Percentiles rank a stretch among this genome's conserved stretches.
phyloP scores from a whole-genome alignment of 2,797 vertebrate species.

The Macropus fuliginosus region DNA sequence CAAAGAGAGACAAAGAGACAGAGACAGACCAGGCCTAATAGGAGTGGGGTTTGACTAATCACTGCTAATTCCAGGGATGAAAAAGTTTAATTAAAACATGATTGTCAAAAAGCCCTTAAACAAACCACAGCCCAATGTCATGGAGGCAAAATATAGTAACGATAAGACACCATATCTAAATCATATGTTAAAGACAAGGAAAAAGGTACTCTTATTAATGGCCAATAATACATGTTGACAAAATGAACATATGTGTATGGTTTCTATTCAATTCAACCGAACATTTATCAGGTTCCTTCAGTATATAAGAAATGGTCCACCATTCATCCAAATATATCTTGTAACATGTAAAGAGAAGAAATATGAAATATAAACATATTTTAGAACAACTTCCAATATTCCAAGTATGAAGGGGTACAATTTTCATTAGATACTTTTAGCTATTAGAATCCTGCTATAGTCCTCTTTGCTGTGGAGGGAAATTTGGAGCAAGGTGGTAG shows the following conservation, averaged over 20 bases:
- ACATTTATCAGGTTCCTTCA: background rate
- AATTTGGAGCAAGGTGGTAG: conserved; percentile 58
- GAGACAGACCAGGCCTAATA: background rate
- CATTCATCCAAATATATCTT: conserved; percentile 34
- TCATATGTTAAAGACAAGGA: conserved; percentile 25
- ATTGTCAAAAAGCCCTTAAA: conserved; percentile 42
- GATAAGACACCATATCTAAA: conserved; percentile 11
- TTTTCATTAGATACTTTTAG: background rate
- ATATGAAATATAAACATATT: background rate
- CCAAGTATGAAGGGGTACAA: background rate
- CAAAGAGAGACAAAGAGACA: conserved; percentile 32
- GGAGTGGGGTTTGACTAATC: conserved; percentile 48
- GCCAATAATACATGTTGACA: conserved; percentile 13
- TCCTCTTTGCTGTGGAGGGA: conserved; percentile 52
- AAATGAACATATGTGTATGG: conserved; percentile 54
- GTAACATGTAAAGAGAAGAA: background rate
- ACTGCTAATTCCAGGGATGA: conserved; percentile 6
- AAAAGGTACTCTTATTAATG: conserved; percentile 1
- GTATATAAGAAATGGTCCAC: background rate
- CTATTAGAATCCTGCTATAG: conserved; percentile 19
- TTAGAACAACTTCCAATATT: conserved; percentile 6
- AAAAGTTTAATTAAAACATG: conserved; percentile 76
- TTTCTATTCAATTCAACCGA: conserved; percentile 25
- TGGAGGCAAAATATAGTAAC: conserved; percentile 12
- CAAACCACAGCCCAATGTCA: background rate